These are phyloP conservation scores for Harlomillsia oculata DNA, from an alignment of 1,140 invertebrate genomes.

Conservation along the genomic window DNA sequence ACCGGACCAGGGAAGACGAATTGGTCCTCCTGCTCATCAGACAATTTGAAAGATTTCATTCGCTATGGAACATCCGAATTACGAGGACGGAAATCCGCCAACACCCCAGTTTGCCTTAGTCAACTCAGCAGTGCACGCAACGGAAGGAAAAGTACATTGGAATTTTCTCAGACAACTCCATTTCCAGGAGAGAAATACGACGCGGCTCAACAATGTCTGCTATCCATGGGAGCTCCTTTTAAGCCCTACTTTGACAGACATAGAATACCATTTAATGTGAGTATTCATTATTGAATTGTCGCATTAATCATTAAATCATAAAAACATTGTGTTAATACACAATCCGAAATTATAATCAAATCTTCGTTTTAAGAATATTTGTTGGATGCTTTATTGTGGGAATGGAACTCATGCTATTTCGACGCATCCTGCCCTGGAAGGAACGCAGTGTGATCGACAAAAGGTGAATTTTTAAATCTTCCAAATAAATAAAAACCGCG, in stretches of 20 bases:
- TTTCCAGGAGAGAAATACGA: conserved; percentile 32
- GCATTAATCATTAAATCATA: too few species aligned
- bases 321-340: too few species aligned
- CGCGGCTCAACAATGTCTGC: conserved; percentile 20
- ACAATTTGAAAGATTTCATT: conserved; percentile 39
- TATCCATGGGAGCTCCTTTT: conserved; percentile 21
- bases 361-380: conserved; percentile 19
- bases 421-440: conserved; percentile 28
- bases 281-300: too few species aligned
- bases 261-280: conserved; percentile 27
- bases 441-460: conserved; percentile 25
- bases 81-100: conserved; percentile 3
- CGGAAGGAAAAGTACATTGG: conserved; percentile 15
- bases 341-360: too few species aligned
- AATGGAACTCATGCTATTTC: conserved; percentile 31
- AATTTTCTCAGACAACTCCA: conserved; percentile 4
- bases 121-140: neutral
- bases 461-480: conserved; percentile 21
- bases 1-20: conserved; percentile 40
- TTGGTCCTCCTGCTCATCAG: conserved; percentile 38
- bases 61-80: conserved; percentile 30
- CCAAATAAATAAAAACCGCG: too few species aligned
- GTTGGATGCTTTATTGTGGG: conserved; percentile 29
- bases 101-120: conserved; percentile 20
- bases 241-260: conserved; percentile 18